These are phyloP conservation scores for Molorchus minor DNA, from an alignment of 2,888 invertebrate genomes.

Conservation along the genomic window DNA sequence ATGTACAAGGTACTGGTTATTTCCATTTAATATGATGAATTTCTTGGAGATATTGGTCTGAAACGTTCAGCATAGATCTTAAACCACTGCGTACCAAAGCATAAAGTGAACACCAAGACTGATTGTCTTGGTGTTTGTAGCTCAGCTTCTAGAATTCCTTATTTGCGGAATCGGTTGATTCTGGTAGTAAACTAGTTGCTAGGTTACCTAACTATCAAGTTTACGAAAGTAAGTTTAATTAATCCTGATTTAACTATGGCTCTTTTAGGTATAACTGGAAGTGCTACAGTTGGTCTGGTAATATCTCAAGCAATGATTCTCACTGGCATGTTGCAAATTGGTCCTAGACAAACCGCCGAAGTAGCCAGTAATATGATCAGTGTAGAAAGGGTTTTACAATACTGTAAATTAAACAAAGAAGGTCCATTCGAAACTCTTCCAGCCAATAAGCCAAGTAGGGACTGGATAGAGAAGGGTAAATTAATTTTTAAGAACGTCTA, in stretches of 20 bases:
- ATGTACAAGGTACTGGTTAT: no score
- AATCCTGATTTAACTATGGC: neutral
- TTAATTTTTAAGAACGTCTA: conserved; percentile 70
- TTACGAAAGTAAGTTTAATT: neutral
- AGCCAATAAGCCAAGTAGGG: conserved; percentile 62
- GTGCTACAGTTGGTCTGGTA: conserved; percentile 77
- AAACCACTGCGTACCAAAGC: no score
- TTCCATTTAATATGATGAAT: no score
- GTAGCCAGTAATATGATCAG: conserved; percentile 77
- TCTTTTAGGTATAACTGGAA: conserved; percentile 65
- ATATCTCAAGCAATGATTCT: conserved; percentile 77
- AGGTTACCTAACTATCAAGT: neutral
- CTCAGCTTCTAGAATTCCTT: no score
- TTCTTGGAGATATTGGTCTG: no score
- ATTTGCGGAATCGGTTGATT: no score
- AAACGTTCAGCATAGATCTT: no score
- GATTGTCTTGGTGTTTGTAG: no score
- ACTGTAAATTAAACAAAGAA: conserved; percentile 78
- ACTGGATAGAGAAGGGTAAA: conserved; percentile 71
- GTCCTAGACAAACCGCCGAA: conserved; percentile 81
- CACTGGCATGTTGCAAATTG: conserved; percentile 83
- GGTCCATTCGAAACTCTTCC: conserved; percentile 67
- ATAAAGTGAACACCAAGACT: no score
- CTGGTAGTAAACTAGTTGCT: no score
- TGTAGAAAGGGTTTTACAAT: conserved; percentile 83